phyloP scores from a whole-genome alignment of 2,797 vertebrate species.

The Gila robusta region DNA sequence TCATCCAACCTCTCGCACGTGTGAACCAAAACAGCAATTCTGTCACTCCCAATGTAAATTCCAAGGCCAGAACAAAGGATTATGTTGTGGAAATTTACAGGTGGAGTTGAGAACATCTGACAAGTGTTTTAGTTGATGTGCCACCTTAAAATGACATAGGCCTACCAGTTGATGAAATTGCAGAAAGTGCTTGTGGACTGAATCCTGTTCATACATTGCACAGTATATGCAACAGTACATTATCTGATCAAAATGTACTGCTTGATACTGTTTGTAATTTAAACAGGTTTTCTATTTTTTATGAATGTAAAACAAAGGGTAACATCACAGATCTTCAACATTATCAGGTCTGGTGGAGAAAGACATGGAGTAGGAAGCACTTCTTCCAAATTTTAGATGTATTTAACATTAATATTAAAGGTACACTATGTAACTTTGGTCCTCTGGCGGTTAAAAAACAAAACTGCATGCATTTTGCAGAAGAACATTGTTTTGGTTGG shows the following conservation, averaged over 20 bases:
- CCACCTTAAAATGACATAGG: background rate
- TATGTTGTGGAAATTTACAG: background rate
- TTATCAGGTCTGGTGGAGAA: no score
- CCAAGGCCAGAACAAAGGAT: background rate
- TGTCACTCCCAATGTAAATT: background rate
- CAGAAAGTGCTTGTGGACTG: background rate
- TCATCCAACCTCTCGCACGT: background rate
- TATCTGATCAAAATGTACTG: background rate
- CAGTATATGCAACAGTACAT: background rate
- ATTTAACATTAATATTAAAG: no score
- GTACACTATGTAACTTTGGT: no score
- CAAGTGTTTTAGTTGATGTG: background rate
- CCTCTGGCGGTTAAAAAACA: no score
- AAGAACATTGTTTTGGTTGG: no score
- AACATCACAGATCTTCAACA: no score
- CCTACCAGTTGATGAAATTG: background rate
- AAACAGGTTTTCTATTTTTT: background rate
- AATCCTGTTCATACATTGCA: background rate
- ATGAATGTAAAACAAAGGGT: no score
- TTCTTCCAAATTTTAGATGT: no score
- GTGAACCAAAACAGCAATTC: slow-evolving; percentile 11
- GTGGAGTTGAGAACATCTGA: background rate
- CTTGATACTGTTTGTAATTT: background rate
- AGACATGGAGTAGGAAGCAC: no score
- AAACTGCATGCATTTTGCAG: no score